phyloP scores from a whole-genome alignment of 2,888 invertebrate species.

The Falcaria lacertinaria region DNA sequence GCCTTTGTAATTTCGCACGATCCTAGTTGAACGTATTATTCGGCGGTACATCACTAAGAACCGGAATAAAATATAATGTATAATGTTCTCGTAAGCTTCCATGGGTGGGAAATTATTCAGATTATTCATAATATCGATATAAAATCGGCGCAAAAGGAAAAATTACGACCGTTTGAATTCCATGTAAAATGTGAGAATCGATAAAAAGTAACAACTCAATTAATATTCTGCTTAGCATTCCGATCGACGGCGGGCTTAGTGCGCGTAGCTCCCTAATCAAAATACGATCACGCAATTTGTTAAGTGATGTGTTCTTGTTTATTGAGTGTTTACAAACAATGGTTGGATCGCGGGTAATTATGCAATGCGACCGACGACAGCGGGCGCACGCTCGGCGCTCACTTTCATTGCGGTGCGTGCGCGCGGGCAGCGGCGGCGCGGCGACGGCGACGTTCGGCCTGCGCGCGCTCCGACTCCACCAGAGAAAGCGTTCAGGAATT shows the following conservation, averaged over 20 bases:
- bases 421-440: slow-evolving; percentile 15
- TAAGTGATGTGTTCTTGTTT: slow-evolving; percentile 48
- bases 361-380: slow-evolving; percentile 65
- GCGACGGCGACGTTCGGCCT: slow-evolving; percentile 16
- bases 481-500: slow-evolving; percentile 78
- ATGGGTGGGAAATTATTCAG: neutral
- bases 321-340: slow-evolving; percentile 76
- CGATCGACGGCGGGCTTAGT: slow-evolving; percentile 21
- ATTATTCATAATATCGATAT: neutral
- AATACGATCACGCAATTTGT: slow-evolving; percentile 62
- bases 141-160: neutral
- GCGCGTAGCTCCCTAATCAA: slow-evolving; percentile 42
- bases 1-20: no score
- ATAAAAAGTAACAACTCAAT: slow-evolving; percentile 30
- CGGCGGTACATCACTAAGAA: no score
- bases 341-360: slow-evolving; percentile 70
- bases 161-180: neutral
- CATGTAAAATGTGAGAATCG: slow-evolving; percentile 7
- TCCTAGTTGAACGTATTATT: no score
- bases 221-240: slow-evolving; percentile 26
- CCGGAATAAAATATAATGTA: neutral
- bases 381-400: slow-evolving; percentile 54
- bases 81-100: neutral
- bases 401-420: slow-evolving; percentile 69
- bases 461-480: slow-evolving; percentile 35